Conservation (phyloP, 2,797 vertebrate species). For the Tachyglossus aculeatus region DNA sequence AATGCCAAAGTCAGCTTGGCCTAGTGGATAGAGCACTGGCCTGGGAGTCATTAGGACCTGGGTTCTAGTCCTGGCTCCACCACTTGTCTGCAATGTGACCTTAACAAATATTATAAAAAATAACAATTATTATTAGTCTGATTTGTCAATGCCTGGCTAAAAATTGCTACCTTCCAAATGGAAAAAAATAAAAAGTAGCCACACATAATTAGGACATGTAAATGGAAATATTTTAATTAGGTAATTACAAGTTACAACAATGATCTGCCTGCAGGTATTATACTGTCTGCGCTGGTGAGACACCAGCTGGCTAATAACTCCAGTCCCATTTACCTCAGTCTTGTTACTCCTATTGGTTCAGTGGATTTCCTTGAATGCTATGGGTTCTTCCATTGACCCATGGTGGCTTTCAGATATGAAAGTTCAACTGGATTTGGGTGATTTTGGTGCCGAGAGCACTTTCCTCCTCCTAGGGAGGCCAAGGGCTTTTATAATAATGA, state of each 20-base stretch:
- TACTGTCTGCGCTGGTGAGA: background rate
- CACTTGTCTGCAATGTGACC: too few species aligned
- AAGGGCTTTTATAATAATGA: too few species aligned
- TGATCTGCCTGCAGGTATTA: too few species aligned
- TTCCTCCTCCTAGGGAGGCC: too few species aligned
- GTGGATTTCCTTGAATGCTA: conserved; percentile 3
- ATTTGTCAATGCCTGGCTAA: too few species aligned
- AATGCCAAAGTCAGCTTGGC: too few species aligned
- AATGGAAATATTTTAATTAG: background rate
- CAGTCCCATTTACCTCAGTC: background rate
- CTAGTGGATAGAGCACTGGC: too few species aligned
- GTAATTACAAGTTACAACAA: background rate
- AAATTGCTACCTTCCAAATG: background rate
- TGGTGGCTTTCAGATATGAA: background rate
- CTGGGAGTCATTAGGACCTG: too few species aligned
- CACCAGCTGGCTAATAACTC: background rate
- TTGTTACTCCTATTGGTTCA: background rate
- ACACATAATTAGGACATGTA: background rate
- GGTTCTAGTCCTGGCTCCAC: too few species aligned
- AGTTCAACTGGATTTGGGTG: background rate
- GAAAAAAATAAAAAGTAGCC: background rate
- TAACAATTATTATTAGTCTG: too few species aligned
- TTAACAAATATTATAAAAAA: too few species aligned
- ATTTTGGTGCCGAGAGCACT: too few species aligned
- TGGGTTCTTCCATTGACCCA: background rate